Conservation (phyloP, 2,888 invertebrate genomes). For the Epinotia demarniana region DNA sequence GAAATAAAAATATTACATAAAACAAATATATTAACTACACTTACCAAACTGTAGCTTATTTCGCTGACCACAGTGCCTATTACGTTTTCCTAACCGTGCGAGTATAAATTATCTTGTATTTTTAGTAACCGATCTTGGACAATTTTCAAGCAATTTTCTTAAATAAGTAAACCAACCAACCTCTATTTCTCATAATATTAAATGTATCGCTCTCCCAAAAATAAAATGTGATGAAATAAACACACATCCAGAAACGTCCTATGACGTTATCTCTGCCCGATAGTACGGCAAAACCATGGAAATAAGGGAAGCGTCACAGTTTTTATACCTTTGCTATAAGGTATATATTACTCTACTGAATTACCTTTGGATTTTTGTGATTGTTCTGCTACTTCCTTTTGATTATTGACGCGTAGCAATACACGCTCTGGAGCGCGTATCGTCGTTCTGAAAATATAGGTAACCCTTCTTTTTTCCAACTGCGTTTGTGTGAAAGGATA, state of each 20-base stretch:
- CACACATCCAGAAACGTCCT: conserved; percentile 10
- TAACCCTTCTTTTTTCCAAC: conserved; percentile 21
- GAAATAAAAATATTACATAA: too few relatives aligned
- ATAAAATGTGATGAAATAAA: conserved; percentile 12
- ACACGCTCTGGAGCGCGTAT: conserved; percentile 2
- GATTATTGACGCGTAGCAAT: conserved; percentile 32
- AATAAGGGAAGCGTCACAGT: neutral
- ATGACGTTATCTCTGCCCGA: conserved; percentile 16
- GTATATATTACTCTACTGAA: neutral
- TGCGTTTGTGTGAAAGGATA: neutral
- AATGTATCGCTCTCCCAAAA: neutral
- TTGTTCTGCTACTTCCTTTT: conserved; percentile 20
- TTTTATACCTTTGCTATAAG: neutral
- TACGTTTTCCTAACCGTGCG: too few relatives aligned
- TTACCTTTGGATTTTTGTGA: too few relatives aligned
- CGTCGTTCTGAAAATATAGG: neutral
- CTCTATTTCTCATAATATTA: neutral
- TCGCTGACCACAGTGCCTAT: too few relatives aligned
- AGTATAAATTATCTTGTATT: neutral
- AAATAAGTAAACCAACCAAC: neutral
- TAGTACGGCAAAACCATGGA: neutral
- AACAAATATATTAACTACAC: too few relatives aligned
- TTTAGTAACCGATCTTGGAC: neutral
- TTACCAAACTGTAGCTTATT: too few relatives aligned
- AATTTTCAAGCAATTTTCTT: neutral